Conservation (phyloP, 2,888 invertebrate genomes). For the Pachymerium ferrugineum region DNA sequence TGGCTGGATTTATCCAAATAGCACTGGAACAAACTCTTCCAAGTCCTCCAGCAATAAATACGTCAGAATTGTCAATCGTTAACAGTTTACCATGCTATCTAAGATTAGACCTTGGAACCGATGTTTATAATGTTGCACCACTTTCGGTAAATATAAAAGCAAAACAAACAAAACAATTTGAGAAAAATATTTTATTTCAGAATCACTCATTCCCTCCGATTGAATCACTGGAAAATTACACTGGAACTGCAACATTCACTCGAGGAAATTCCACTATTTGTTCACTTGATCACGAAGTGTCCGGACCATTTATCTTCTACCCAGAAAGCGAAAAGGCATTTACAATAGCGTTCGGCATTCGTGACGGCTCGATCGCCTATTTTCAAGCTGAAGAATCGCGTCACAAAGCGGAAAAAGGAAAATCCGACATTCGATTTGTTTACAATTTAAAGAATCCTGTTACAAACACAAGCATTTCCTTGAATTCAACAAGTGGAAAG, state of each 20-base stretch:
- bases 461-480: background rate
- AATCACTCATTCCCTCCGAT: background rate
- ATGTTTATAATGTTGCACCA: background rate
- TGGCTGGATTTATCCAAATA: constrained; percentile 79
- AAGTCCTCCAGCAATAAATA: constrained; percentile 52
- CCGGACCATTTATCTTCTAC: background rate
- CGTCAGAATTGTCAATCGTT: constrained; percentile 60
- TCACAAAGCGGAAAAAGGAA: background rate
- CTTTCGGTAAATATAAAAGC: background rate
- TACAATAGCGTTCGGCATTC: background rate
- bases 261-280: background rate
- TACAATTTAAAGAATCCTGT: background rate
- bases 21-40: constrained; percentile 56
- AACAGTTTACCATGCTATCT: constrained; percentile 60
- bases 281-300: background rate
- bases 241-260: background rate
- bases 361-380: background rate
- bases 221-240: background rate
- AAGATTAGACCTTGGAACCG: constrained; percentile 40
- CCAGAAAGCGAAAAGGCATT: background rate
- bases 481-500: background rate
- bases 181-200: background rate
- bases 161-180: background rate
- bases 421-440: background rate
- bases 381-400: background rate